Conservation (phyloP, 1,140 invertebrate genomes). For the Papilio xuthus region DNA sequence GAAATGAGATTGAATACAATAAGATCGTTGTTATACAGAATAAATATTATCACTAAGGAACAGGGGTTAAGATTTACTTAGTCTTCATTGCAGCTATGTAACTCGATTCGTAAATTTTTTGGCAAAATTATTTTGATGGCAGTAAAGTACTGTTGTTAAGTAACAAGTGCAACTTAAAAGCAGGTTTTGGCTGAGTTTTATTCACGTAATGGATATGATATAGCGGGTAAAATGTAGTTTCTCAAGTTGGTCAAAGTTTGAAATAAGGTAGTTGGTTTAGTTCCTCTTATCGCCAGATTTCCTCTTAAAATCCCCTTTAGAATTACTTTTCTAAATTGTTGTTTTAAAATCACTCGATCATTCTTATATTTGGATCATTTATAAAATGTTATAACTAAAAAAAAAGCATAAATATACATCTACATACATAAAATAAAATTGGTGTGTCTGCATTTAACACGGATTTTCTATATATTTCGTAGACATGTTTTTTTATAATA, state of each 20-base stretch:
- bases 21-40: no score
- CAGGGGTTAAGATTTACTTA: no score
- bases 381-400: background rate
- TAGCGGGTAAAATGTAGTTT: conserved; percentile 5
- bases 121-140: conserved; percentile 25
- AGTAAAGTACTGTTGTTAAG: conserved; percentile 13
- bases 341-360: conserved; percentile 15
- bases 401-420: background rate
- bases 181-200: conserved; percentile 27
- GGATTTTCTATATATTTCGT: no score
- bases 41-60: no score
- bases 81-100: no score
- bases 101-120: background rate
- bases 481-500: no score
- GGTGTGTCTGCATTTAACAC: background rate
- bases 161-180: conserved; percentile 25
- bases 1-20: no score
- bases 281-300: conserved; percentile 12
- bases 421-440: background rate
- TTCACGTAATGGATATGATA: conserved; percentile 28
- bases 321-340: background rate
- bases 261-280: conserved; percentile 9
- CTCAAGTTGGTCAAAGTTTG: conserved; percentile 22
- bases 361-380: background rate
- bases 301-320: background rate